Evolutionary conservation across 2,113 vertebrate species (phyloP).

Genomic region (Neofelis nebulosa): DNA sequence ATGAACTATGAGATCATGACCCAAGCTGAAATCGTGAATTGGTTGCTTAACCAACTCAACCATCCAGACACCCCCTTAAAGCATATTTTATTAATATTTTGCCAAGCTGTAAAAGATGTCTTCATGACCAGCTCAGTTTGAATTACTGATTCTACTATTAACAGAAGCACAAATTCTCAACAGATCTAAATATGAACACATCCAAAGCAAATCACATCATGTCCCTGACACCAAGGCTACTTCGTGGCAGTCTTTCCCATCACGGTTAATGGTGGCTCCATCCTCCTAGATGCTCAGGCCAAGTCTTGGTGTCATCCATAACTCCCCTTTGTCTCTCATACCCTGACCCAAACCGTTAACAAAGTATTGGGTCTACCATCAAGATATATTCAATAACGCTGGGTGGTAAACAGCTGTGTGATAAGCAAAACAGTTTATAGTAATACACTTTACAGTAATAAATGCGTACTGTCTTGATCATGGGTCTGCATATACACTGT

Average conservation of each 20-base stretch:
- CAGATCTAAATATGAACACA: not conserved
- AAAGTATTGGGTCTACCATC: not conserved
- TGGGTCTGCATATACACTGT: not conserved
- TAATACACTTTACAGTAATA: not conserved
- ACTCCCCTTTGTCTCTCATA: not conserved
- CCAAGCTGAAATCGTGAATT: too few species aligned
- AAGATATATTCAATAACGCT: not conserved
- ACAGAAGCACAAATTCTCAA: not conserved
- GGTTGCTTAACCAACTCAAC: too few species aligned
- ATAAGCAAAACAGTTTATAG: too few species aligned
- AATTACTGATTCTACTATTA: not conserved
- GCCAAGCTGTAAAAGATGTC: not conserved
- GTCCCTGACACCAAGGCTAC: not conserved
- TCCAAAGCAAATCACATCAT: not conserved
- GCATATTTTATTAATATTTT: not conserved
- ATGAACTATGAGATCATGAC: too few species aligned
- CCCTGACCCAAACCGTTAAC: not conserved
- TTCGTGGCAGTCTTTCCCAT: not conserved
- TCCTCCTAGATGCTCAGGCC: not conserved
- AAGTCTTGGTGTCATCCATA: not conserved
- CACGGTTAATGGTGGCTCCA: not conserved
- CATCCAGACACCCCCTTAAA: too few species aligned
- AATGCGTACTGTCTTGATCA: not conserved
- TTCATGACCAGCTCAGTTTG: not conserved
- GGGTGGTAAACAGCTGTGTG: too few species aligned